Evolutionary conservation across 2,888 invertebrate genomes (phyloP).

Genomic region (Danaus chrysippus): DNA sequence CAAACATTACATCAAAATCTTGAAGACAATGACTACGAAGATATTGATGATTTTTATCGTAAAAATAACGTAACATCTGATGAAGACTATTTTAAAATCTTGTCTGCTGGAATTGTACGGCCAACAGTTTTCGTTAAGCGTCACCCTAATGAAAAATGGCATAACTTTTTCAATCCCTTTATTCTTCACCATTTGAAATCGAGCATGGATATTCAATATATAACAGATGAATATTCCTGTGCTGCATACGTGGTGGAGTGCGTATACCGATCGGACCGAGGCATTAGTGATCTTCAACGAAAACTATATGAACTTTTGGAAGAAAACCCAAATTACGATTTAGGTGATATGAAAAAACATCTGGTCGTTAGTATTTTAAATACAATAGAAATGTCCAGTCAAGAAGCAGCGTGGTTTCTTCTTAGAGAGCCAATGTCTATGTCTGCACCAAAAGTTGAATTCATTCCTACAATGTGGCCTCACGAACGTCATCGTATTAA

Average conservation of each 20-base stretch:
- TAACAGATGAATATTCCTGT: slow-evolving; percentile 40
- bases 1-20: slow-evolving; percentile 26
- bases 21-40: slow-evolving; percentile 31
- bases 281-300: slow-evolving; percentile 42
- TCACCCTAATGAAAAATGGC: slow-evolving; percentile 46
- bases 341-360: slow-evolving; percentile 30
- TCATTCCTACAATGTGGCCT: slow-evolving; percentile 27
- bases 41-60: slow-evolving; percentile 31
- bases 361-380: slow-evolving; percentile 41
- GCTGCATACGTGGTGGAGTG: slow-evolving; percentile 50
- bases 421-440: slow-evolving; percentile 29
- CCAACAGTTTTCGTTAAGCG: slow-evolving; percentile 47
- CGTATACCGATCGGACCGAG: slow-evolving; percentile 45
- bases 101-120: slow-evolving; percentile 42
- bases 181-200: slow-evolving; percentile 40
- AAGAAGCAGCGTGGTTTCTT: slow-evolving; percentile 47
- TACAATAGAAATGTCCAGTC: slow-evolving; percentile 45
- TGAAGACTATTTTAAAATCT: slow-evolving; percentile 30
- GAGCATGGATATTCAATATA: slow-evolving; percentile 35
- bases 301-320: slow-evolving; percentile 39
- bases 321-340: slow-evolving; percentile 33
- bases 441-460: slow-evolving; percentile 16
- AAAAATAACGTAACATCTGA: slow-evolving; percentile 33
- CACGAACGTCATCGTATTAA: background rate
- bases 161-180: slow-evolving; percentile 54